Conservation (phyloP, 1,140 invertebrate species). For the Drosophila bipectinata region DNA sequence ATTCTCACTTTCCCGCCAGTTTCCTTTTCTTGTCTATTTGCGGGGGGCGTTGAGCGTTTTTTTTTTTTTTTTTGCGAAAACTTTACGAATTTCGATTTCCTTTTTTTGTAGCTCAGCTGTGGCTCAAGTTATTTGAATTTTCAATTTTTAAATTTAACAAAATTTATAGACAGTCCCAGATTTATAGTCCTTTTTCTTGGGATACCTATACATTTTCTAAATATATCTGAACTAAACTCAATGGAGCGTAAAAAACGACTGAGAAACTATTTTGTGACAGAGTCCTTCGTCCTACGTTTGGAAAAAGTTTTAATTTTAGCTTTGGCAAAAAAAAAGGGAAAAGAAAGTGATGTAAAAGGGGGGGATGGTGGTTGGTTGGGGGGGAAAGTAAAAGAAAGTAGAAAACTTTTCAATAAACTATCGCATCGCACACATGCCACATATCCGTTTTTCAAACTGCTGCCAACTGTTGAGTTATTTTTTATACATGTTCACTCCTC, state of each 20-base stretch:
- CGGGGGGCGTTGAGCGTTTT: neutral
- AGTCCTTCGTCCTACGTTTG: slow-evolving; percentile 20
- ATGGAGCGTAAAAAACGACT: slow-evolving; percentile 20
- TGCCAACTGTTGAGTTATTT: slow-evolving; percentile 72
- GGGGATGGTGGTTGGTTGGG: neutral
- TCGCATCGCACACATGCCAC: slow-evolving; percentile 40
- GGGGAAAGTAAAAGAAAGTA: slow-evolving; percentile 15
- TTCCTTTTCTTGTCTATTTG: slow-evolving; percentile 19
- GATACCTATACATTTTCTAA: neutral
- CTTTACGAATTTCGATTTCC: slow-evolving; percentile 14
- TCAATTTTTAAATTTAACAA: neutral
- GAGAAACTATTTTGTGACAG: slow-evolving; percentile 46
- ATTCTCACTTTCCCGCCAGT: slow-evolving; percentile 3
- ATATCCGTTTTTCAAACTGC: slow-evolving; percentile 47
- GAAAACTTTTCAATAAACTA: slow-evolving; percentile 71
- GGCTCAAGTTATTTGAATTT: slow-evolving; percentile 33
- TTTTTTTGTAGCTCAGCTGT: slow-evolving; percentile 7
- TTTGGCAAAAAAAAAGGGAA: neutral
- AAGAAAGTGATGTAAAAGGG: neutral
- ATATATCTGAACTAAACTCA: slow-evolving; percentile 4
- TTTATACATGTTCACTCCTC: slow-evolving; percentile 46
- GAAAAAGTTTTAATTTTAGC: slow-evolving; percentile 50
- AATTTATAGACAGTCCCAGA: neutral
- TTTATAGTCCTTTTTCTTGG: neutral
- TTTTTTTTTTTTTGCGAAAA: neutral